A percentile compares a stretch with the other conserved stretches of the same genome.
These are phyloP conservation scores for Sandelia bainsii DNA, from an alignment of 2,797 vertebrate genomes.

Conservation along the genomic window DNA sequence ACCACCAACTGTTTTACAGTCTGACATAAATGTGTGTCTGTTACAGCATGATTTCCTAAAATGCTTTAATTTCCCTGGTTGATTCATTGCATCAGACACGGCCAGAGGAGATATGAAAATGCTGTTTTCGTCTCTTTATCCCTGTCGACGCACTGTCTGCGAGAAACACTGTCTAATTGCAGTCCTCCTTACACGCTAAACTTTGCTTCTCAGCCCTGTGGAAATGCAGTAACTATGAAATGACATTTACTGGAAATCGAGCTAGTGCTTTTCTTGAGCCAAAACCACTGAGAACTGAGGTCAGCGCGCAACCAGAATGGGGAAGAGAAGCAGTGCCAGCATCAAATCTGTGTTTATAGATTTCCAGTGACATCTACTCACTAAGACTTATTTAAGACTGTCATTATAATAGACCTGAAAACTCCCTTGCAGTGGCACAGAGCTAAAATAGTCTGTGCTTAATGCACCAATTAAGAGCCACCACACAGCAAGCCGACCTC, in stretches of 20 bases:
- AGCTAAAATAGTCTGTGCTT: slow-evolving; percentile 45
- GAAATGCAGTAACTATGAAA: slow-evolving; percentile 81
- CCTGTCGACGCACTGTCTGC: slow-evolving; percentile 69
- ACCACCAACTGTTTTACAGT: background rate
- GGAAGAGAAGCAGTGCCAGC: slow-evolving; percentile 51
- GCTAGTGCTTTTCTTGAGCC: slow-evolving; percentile 69
- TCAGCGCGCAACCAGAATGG: slow-evolving; percentile 69
- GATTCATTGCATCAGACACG: slow-evolving; percentile 54
- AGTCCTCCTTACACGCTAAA: slow-evolving; percentile 70
- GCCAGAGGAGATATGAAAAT: slow-evolving; percentile 48
- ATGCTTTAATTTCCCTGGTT: slow-evolving; percentile 51
- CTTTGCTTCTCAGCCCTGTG: slow-evolving; percentile 74
- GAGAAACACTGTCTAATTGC: slow-evolving; percentile 73
- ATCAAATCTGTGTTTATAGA: slow-evolving; percentile 73
- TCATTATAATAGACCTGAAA: slow-evolving; percentile 63
- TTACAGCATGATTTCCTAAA: slow-evolving; percentile 52
- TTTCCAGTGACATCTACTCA: slow-evolving; percentile 75
- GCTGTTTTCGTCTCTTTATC: slow-evolving; percentile 47
- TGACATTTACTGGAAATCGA: slow-evolving; percentile 84
- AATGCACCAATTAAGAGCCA: slow-evolving; percentile 61
- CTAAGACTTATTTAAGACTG: slow-evolving; percentile 67
- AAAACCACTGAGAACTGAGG: slow-evolving; percentile 83
- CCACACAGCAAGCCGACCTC: slow-evolving; percentile 61
- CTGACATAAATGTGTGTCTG: slow-evolving; percentile 35
- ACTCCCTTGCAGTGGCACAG: slow-evolving; percentile 43